phyloP scores from a whole-genome alignment of 2,888 invertebrate genomes.

The Oasisia sp. region DNA sequence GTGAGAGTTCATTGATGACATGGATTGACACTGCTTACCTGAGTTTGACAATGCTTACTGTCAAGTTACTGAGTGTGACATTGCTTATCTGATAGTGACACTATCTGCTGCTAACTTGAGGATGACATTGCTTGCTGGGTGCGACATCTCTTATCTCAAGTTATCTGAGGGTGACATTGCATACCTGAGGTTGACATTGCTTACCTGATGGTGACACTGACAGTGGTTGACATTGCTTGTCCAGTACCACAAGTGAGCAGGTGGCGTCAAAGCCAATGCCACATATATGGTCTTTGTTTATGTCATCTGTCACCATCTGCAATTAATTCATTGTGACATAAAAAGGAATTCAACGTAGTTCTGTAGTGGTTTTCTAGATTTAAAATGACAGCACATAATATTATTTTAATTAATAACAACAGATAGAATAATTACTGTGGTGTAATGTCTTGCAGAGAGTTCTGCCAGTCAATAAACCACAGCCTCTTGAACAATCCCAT shows the following conservation, averaged over 20 bases:
- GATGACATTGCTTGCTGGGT: no score
- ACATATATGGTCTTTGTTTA: constrained; percentile 46
- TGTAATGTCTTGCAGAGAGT: no score
- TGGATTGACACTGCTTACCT: no score
- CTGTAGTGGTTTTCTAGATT: neutral
- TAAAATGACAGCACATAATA: neutral
- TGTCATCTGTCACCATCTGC: constrained; percentile 39
- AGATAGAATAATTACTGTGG: neutral
- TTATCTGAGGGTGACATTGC: no score
- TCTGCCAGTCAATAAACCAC: no score
- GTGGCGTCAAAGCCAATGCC: constrained; percentile 96
- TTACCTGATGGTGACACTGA: constrained; percentile 56
- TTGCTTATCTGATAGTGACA: no score
- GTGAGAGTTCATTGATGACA: neutral
- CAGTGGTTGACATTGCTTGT: constrained; percentile 70
- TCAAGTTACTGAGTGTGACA: no score
- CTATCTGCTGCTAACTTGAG: no score
- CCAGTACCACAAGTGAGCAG: constrained; percentile 88
- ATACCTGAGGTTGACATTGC: constrained; percentile 14
- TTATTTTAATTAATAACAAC: neutral
- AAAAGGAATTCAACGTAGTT: neutral
- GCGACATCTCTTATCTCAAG: no score
- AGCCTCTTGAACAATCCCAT: no score
- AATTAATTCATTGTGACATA: neutral
- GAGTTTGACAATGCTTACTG: no score